Evolutionary conservation across 64 coral and sea anemone genomes (phyloP), one percentile per base, ranked within the genome.

Genomic region (Pocillopora damicornis): DNA sequence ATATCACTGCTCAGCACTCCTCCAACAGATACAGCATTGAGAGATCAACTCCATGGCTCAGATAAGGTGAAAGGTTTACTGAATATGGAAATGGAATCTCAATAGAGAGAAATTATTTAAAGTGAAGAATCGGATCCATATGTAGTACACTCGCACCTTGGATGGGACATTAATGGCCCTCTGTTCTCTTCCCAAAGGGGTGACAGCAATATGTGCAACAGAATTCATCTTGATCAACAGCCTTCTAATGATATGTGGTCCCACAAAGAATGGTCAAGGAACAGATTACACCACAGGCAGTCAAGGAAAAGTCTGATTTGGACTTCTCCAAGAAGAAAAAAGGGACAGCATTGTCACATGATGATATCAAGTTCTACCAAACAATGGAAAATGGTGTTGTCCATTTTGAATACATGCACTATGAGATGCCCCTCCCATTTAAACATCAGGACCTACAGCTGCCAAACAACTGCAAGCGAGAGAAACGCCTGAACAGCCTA

Each of bases 261-360:
- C 30, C 30, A 30, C 30, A 30, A 30, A 30, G 30, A 30, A 30
- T 30, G 30, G 30, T 30, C 0, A 30, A 30, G 30, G 30, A 30
- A 30, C 30, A 30, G 30, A 30, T 30, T 0, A 30, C 30, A 30
- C 30, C 63, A 17, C 45, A 79, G 23, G 30, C 51, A 58, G 18
- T 38, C 45, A 9, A 59, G 25, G 4, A 22, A 51, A 79, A 22
- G 81, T 90, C 89, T 37, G 59, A 94, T 57, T 26, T 94, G 8
- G 88, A 93, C 36, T 94, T 94, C 42, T 94, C 88, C 1, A 82
- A 95, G 61, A 91, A 26, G 30, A 37, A 76, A 90, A 74, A 80
- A 83, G 18, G 85, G 89, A 81, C 26, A 12, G 88, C 65, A 26
- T 16, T 90, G 88, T 94, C 92, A 63, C 58, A 59, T 58, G 89